phyloP scores from a whole-genome alignment of 2,797 vertebrate species.

The Gallinago nigripennis region DNA sequence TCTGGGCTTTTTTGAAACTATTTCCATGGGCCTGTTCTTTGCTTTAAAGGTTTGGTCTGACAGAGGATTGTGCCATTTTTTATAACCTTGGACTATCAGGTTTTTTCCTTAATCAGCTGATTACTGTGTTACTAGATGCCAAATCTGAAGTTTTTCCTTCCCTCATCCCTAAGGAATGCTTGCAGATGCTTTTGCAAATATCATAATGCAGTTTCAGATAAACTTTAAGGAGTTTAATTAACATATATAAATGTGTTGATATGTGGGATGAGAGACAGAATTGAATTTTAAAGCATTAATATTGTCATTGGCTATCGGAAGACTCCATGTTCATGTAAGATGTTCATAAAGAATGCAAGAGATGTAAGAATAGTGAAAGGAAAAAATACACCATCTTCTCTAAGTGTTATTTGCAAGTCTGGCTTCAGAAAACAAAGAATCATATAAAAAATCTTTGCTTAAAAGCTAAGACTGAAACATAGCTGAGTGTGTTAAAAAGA shows the following conservation, averaged over 20 bases:
- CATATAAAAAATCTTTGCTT: background rate
- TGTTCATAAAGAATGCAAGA: background rate
- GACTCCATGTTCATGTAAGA: background rate
- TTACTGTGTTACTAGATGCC: background rate
- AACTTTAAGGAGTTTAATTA: constrained; percentile 31
- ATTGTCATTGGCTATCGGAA: background rate
- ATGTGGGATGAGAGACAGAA: background rate
- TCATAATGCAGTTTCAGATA: background rate
- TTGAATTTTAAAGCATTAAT: background rate
- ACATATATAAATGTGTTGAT: background rate
- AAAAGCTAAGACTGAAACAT: background rate
- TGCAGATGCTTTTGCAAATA: constrained; percentile 9
- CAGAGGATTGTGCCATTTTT: background rate
- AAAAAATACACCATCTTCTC: background rate
- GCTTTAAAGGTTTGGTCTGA: background rate
- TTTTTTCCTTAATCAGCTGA: constrained; percentile 8
- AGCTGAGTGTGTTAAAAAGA: background rate
- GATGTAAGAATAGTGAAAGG: background rate
- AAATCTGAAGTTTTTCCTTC: constrained; percentile 8
- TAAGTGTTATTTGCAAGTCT: background rate
- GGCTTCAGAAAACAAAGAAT: background rate
- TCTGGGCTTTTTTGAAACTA: background rate
- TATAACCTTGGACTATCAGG: background rate
- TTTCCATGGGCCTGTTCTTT: background rate
- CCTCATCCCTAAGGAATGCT: background rate